These are phyloP conservation scores for Rugalucina vietnamica DNA, from an alignment of 2,888 invertebrate species.

Conservation along the genomic window DNA sequence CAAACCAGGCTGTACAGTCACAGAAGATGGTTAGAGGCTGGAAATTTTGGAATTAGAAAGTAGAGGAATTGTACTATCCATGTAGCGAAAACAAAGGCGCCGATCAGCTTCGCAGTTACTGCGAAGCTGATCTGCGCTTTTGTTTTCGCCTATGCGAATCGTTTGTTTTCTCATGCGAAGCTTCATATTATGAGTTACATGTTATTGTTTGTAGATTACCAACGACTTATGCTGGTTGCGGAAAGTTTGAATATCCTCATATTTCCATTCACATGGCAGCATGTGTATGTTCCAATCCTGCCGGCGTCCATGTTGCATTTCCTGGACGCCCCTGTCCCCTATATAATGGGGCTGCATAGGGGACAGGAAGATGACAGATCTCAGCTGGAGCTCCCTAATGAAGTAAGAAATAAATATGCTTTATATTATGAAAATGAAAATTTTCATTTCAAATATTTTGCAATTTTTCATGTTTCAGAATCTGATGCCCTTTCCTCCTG, in stretches of 20 bases:
- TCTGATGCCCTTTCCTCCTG: too few relatives aligned
- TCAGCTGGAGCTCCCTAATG: constrained; percentile 76
- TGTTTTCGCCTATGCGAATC: too few relatives aligned
- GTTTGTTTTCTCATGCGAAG: too few relatives aligned
- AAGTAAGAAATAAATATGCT: constrained; percentile 66
- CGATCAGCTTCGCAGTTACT: too few relatives aligned
- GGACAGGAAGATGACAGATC: constrained; percentile 72
- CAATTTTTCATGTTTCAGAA: too few relatives aligned
- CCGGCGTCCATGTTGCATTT: constrained; percentile 93
- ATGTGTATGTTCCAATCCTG: constrained; percentile 99
- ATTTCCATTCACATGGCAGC: constrained; percentile 98
- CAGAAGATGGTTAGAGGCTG: too few relatives aligned
- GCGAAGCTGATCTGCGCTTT: too few relatives aligned
- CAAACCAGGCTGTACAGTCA: too few relatives aligned
- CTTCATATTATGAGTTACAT: background rate
- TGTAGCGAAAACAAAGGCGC: too few relatives aligned
- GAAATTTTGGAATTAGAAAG: too few relatives aligned
- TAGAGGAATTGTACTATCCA: too few relatives aligned
- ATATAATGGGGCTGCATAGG: constrained; percentile 95
- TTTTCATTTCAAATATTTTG: too few relatives aligned
- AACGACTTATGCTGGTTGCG: constrained; percentile 97
- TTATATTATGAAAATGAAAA: background rate
- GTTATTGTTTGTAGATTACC: constrained; percentile 89
- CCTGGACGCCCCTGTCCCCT: constrained; percentile 99
- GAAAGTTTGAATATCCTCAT: constrained; percentile 95